Evolutionary conservation across 2,888 invertebrate genomes (phyloP), one percentile per base, ranked within the genome.

Genomic region (Kryphioiulus occultus): DNA sequence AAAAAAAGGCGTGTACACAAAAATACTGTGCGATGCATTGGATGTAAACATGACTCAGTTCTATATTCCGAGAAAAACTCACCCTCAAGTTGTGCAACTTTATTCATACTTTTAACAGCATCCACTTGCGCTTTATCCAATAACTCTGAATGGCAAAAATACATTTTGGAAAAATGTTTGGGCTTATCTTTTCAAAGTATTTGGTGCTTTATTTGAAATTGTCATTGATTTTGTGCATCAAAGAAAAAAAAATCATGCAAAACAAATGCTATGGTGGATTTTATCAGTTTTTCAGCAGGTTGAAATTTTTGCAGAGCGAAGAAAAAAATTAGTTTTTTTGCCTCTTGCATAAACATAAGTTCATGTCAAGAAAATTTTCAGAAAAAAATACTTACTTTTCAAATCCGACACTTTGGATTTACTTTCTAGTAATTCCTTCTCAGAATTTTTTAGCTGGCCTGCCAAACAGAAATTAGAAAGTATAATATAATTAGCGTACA

Each of bases 401-500:
- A 92, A 90, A 87, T 91, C 91, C 89, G 91, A 91, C 42, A 92
- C 91, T 89, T 90, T 91, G n/a, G 92, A 90, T 88, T 91, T 91
- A 90, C 92, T 91, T 89, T 92, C 92, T 88, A 91, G 91, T 87
- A 92, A 89, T 88, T 92, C 91, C 44, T 89, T 90, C 89, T 92
- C 92, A 7, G 91, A 91, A 85, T 90, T 91, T 89, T 92, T 91
- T 85, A 92, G 88, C 89, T 92, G 91, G 42, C 90, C 91, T 78
- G 78, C 3, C 90, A 68, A 32, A 87, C 10, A 17, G 42, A 82
- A 85, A 39, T 85, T 10, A 39, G 10, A n/a, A 30, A n/a, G 39
- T 35, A 42, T 85, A 10, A 35, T 4, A 85, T 19, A 42, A 22
- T 44, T 44, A 39, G n/a, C 5, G 35, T n/a, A 26, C 35, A n/a